Percentiles rank a stretch among this genome's conserved stretches.
phyloP scores from a whole-genome alignment of 2,888 invertebrate species.

The Bedellia somnulentella region DNA sequence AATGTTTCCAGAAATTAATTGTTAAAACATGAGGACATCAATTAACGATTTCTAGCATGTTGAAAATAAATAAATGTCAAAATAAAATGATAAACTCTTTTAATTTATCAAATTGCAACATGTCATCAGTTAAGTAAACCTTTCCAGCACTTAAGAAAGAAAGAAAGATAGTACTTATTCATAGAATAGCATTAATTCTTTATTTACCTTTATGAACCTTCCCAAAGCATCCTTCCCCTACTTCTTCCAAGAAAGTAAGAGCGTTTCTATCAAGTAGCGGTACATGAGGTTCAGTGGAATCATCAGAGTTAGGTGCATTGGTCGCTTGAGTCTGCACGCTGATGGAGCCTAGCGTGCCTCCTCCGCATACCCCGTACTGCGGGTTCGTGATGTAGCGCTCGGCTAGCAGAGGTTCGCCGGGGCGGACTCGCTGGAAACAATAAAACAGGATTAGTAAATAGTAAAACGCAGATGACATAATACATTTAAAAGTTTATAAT shows the following conservation, averaged over 20 bases:
- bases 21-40: too few relatives aligned
- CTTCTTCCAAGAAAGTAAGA: constrained; percentile 72
- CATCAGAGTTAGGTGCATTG: constrained; percentile 19
- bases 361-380: constrained; percentile 65
- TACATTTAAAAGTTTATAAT: too few relatives aligned
- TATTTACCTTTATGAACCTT: constrained; percentile 82
- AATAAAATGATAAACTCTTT: too few relatives aligned
- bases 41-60: too few relatives aligned
- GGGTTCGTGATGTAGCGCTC: constrained; percentile 78
- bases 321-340: constrained; percentile 14
- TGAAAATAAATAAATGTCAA: too few relatives aligned
- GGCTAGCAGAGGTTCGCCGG: constrained; percentile 66
- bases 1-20: too few relatives aligned
- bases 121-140: too few relatives aligned
- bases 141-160: too few relatives aligned
- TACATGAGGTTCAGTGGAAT: constrained; percentile 42
- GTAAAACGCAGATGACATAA: too few relatives aligned
- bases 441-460: too few relatives aligned
- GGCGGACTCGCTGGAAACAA: constrained; percentile 49
- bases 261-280: constrained; percentile 67
- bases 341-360: constrained; percentile 20
- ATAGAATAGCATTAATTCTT: too few relatives aligned
- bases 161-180: not conserved
- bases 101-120: too few relatives aligned
- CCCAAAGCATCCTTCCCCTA: constrained; percentile 87